These are phyloP conservation scores for Centruroides sculpturatus DNA, from an alignment of 1,140 invertebrate species.

Conservation along the genomic window DNA sequence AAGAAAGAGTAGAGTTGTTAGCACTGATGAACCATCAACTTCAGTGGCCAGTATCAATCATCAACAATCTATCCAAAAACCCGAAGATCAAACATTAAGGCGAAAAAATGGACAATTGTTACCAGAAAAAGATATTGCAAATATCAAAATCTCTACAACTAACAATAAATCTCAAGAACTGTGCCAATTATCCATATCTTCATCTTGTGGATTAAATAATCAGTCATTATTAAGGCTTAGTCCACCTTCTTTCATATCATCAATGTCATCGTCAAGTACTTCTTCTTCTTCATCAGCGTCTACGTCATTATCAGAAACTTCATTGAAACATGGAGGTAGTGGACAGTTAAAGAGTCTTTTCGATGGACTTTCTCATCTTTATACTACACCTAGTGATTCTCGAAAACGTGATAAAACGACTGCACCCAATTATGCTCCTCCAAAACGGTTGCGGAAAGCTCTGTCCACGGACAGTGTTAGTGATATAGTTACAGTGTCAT, in stretches of 20 bases:
- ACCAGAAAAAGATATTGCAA: not conserved
- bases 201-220: not conserved
- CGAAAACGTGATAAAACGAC: conserved; percentile 32
- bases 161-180: not conserved
- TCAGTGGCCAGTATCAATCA: not conserved
- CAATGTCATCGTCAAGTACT: not conserved
- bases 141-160: not conserved
- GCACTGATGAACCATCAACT: conserved; percentile 2
- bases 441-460: conserved; percentile 15
- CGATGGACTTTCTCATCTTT: conserved; percentile 71
- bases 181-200: not conserved
- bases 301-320: conserved; percentile 13
- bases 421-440: conserved; percentile 21
- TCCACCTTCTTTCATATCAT: conserved; percentile 5
- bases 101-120: not conserved
- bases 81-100: conserved; percentile 2
- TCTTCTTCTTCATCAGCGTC: conserved; percentile 22
- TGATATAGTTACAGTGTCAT: too few species aligned
- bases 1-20: conserved; percentile 23
- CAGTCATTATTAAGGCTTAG: not conserved
- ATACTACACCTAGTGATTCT: conserved; percentile 46
- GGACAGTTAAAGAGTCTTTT: conserved; percentile 58
- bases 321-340: conserved; percentile 29
- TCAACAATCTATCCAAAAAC: not conserved
- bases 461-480: too few species aligned